Percentiles rank a stretch among this genome's conserved stretches.
phyloP scores from a whole-genome alignment of 2,888 invertebrate genomes.

The Parochlus steinenii region DNA sequence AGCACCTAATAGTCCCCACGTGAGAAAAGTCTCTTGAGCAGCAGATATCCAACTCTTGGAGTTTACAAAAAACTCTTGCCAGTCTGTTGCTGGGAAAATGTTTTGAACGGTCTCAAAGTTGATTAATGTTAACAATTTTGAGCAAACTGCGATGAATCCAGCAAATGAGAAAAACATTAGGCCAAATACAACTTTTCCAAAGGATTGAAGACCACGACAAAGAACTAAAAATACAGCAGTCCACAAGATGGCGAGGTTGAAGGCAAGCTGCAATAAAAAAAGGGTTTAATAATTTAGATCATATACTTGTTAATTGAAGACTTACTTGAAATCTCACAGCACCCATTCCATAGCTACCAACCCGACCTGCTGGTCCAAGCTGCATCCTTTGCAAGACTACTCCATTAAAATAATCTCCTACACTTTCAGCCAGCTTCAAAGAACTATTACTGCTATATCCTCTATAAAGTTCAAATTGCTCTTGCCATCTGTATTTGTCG shows the following conservation, averaged over 20 bases:
- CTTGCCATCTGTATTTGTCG: constrained; percentile 67
- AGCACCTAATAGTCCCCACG: constrained; percentile 59
- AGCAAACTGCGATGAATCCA: constrained; percentile 33
- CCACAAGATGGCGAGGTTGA: constrained; percentile 82
- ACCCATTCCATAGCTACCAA: constrained; percentile 19
- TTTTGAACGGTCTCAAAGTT: constrained; percentile 32
- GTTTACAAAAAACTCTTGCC: constrained; percentile 73
- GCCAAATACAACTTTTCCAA: constrained; percentile 42
- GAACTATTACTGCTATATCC: constrained; percentile 38
- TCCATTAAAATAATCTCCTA: constrained; percentile 73
- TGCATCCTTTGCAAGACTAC: constrained; percentile 53
- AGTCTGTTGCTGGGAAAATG: constrained; percentile 62
- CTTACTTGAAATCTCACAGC: constrained; percentile 22
- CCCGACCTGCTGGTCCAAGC: constrained; percentile 27
- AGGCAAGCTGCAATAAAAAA: constrained; percentile 59
- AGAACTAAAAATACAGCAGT: constrained; percentile 74
- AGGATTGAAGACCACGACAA: constrained; percentile 61
- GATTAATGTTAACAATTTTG: constrained; percentile 22
- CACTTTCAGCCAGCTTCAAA: constrained; percentile 50
- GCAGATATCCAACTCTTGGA: constrained; percentile 77
- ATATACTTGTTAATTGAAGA: constrained; percentile 18
- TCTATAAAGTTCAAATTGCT: constrained; percentile 51
- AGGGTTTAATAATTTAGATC: not conserved
- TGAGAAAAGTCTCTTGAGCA: constrained; percentile 72
- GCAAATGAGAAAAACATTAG: constrained; percentile 64